Base-by-base conservation (phyloP, 2,888 invertebrate genomes). In the Eilema depressum region DNA sequence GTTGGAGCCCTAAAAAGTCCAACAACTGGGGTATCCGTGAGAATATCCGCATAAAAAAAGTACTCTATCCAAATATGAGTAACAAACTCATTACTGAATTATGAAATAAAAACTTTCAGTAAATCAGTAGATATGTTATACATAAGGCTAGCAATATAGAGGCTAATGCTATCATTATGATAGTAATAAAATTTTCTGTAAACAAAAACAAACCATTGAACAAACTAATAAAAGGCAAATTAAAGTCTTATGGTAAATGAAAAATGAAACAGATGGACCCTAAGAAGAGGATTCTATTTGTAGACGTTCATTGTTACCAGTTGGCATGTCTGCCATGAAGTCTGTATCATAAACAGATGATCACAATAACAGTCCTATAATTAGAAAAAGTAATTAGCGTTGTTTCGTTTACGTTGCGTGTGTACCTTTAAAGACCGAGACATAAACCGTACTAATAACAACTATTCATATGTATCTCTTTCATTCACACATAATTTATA, bases 291-390 rank as follows among this genome's bases (percentile, higher is more conserved):
- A 28, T 70, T 70, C 67, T 70, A 73, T 70, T 63, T 73, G 66
- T 30, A 73, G 72, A 71, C 30, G 23, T 65, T 33, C n/a, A 56
- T 47, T 69, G 67, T 67, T 68, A 61, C 20, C 73, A 74, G 61
- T 67, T 71, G 68, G 41, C 69, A 80, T 66, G 72, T 74, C 74
- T 78, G 76, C 33, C 80, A 80, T 83, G 81, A 77, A 75, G 68
- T 68, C 70, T 68, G 70, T 73, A 75, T 83, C 79, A 76, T 85
- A 81, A 85, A 84, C 78, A 73, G 70, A 77, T 78, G 72, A 86
- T 81, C 70, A 78, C 76, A 81, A 84, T 80, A 82, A 80, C 76
- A 76, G 70, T 71, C 41, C 84, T 88, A 86, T 84, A 85, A 85
- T 83, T 87, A 88, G 86, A 85, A 73, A 79, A 79, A 79, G 62